Evolutionary conservation across 2,888 invertebrate genomes (phyloP), one percentile per base, ranked within the genome.

Genomic region (Drosophila formosana): DNA sequence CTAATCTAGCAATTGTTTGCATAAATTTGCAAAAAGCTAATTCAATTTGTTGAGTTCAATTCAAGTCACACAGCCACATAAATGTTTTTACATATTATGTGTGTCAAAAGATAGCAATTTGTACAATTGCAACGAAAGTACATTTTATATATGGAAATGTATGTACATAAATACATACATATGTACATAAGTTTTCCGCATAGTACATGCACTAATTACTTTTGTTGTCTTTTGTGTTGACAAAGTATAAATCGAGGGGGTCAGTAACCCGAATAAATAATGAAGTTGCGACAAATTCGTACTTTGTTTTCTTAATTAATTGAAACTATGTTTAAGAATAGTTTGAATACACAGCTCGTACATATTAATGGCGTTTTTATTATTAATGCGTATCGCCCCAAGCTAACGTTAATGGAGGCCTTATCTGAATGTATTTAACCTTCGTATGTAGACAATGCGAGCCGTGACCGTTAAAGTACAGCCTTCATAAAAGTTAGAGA

Each of bases 381-480:
- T 7, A 41, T 41, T 51, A 47, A 46, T 61, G 50, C 18, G 51
- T 47, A 73, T 39, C 4, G 58, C 60, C 77, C 46, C 46, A 28
- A 61, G 73, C 61, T 13, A 47, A 61, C 7, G 56, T 61, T 25
- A 25, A 60, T 65, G 67, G 39, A 49, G 34, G 37, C 28, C 49
- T 50, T 37, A n/a, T 57, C n/a, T 56, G 37, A 69, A 50, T 60
- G 56, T 66, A 39, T 78, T 56, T 75, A 63, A 61, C 77, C 77
- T 77, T 77, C 78, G 46, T 41, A 56, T 41, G 72, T 45, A 65
- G 57, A 68, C n/a, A 37, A n/a, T n/a, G 37, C 53, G 30, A 53
- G 57, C 56, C 63, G 66, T 66, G 80, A 66, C 70, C 70, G 83
- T 71, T 83, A 64, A 71, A 65, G 39, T 55, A 62, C 41, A 63